Evolutionary conservation across 2,888 invertebrate genomes (phyloP), one percentile per base, ranked within the genome.

Genomic region (Trichogramma evanescens): DNA sequence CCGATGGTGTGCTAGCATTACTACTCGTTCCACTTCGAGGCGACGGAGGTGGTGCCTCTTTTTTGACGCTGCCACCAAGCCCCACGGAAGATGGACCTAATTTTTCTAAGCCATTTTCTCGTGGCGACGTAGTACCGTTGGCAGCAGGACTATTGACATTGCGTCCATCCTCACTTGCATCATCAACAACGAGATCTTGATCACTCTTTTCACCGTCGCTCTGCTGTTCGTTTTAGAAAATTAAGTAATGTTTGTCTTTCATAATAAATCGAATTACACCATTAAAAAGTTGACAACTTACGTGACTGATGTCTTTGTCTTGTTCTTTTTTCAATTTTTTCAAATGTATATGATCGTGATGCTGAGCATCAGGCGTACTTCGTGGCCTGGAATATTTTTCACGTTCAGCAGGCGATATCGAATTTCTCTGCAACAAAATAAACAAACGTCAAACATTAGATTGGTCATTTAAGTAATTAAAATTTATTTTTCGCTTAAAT

Each of bases 171-270:
- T 95, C 94, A 68, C 92, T 93, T 56, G 93, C 93, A 72, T 93
- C 95, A 78, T 96, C 96, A 40, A 96, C 95, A 64, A 96, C 95
- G 70, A 96, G 80, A 75, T 95, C 95, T 81, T 93, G 91, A 75
- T 94, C 93, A 74, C 89, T 89, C 77, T 91, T 91, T 75, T 90
- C 91, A 59, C 89, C 90, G 76, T 91, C 90, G 76, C 88, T 89
- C 72, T 89, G 89, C 86, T 87, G 79, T 65, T 79, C 73, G 62
- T 62, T 48, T 56, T 49, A 39, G 45, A 52, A 52, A 52, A 52
- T 52, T 13, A 52, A 6, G 45, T 26, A 45, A 54, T 44, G 13
- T 44, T 42, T 44, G 45, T 44, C 10, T 38, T 46, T 13, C 60
- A 57, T 54, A 45, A 10, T 43, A 56, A 10, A 9, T 52, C 58